These are phyloP conservation scores for Tridacna gigas DNA, from an alignment of 2,888 invertebrate species.

Conservation along the genomic window DNA sequence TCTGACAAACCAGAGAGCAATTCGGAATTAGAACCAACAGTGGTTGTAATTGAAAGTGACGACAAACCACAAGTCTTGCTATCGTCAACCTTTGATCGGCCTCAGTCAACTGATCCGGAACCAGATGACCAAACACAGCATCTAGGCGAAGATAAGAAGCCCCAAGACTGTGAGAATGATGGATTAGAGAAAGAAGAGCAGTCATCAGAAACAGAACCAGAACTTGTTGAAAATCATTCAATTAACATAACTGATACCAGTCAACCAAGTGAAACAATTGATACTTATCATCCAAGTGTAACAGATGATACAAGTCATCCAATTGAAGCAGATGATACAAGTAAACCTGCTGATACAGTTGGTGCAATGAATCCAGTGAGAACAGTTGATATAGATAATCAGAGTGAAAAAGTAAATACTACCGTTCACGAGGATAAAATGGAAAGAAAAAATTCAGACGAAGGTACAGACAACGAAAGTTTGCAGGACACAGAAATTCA, in stretches of 20 bases:
- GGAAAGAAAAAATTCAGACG: background rate
- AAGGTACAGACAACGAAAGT: background rate
- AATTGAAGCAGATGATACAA: too few relatives aligned
- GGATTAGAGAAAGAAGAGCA: too few relatives aligned
- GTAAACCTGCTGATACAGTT: background rate
- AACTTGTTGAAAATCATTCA: too few relatives aligned
- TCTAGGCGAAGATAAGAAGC: too few relatives aligned
- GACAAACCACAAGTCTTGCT: constrained; percentile 34
- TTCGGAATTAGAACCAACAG: constrained; percentile 20
- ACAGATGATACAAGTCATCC: too few relatives aligned
- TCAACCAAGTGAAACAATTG: too few relatives aligned
- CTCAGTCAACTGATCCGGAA: constrained; percentile 22
- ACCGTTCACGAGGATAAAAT: background rate
- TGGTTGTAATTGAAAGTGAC: constrained; percentile 42
- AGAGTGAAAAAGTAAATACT: background rate
- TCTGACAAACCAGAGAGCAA: background rate
- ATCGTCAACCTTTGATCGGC: constrained; percentile 35
- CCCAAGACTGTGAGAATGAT: too few relatives aligned
- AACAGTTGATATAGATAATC: background rate
- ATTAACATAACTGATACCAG: background rate
- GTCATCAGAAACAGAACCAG: too few relatives aligned
- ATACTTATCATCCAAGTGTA: too few relatives aligned
- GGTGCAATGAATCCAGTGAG: background rate
- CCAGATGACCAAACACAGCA: background rate
- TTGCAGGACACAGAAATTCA: background rate